Evolutionary conservation across 2,888 invertebrate species (phyloP).

Genomic region (Biston betularia): DNA sequence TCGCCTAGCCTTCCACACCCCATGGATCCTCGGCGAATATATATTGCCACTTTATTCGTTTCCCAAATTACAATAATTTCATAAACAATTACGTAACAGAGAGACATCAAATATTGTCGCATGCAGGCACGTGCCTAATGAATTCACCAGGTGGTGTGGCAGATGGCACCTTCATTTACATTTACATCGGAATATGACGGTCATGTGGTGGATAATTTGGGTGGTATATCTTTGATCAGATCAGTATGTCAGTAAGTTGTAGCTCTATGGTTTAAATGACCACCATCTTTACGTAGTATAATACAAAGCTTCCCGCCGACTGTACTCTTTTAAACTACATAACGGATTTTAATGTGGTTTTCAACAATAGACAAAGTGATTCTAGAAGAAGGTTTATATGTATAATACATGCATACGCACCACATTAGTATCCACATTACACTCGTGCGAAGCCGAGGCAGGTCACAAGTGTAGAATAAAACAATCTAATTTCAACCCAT

Average conservation of each 20-base stretch:
- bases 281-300: too few species aligned
- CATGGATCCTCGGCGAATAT: neutral
- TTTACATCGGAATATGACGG: constrained; percentile 52
- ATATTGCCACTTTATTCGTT: constrained; percentile 7
- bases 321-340: too few species aligned
- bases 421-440: too few species aligned
- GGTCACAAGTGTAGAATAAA: too few species aligned
- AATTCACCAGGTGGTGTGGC: constrained; percentile 83
- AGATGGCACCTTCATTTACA: constrained; percentile 73
- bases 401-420: too few species aligned
- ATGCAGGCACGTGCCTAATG: constrained; percentile 75
- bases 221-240: constrained; percentile 1
- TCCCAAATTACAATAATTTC: constrained; percentile 22
- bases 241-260: neutral
- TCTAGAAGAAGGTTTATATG: too few species aligned
- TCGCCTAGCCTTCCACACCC: too few species aligned
- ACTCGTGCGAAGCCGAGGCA: too few species aligned
- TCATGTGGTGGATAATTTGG: constrained; percentile 32
- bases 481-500: too few species aligned
- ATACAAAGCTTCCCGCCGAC: too few species aligned
- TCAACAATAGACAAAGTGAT: too few species aligned
- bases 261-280: neutral
- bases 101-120: constrained; percentile 35
- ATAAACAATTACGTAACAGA: constrained; percentile 35
- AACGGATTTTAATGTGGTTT: too few species aligned